Evolutionary conservation across 2,113 vertebrate species (phyloP), one percentile per base, ranked within the genome.

Genomic region (Callipepla californica): DNA sequence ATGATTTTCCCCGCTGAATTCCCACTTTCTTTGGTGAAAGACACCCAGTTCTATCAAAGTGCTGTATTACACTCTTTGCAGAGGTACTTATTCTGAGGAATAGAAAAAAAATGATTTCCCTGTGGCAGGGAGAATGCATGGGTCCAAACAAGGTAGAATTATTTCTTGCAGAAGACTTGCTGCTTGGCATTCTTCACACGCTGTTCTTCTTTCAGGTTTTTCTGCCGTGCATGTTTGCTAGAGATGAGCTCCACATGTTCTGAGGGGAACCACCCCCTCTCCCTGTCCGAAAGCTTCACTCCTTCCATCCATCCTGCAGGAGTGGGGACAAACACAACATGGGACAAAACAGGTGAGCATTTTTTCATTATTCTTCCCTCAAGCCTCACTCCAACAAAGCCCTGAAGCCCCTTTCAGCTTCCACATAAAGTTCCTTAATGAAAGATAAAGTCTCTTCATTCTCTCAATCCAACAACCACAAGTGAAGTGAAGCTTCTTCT

Each of bases 271-370:
- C 99, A 99, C 68, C 99, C 99, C 80, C 96, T 98, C 58, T 99
- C 98, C 14, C 98, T 96, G 82, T 99, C 99, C 2, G 99, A 98
- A 47, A 99, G 98, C 66, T 98, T 98, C 53, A 99, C 97, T 58
- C 99, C 99, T 94, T 99, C 98, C 13, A 99, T 98, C 99, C 99
- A 99, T 67, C 99, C 99, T 99, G 94, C 1, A 9, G 87, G 32
- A 23, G 48, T 59, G 75, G 57, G n/a, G 11, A 59, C 57, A 72
- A 73, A 40, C 13, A 77, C 26, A 95, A 48, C 30, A 8, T 42
- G 9, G 79, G 22, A n/a, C 6, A 48, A 67, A 65, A 20, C 0
- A 47, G 26, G 32, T 15, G 67, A 2, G 11, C 4, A 9, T 2
- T 63, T 89, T 89, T 58, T 15, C 42, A 53, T 51, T 76, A 16